phyloP scores from a whole-genome alignment of 2,113 vertebrate species.

The Narcine bancroftii region DNA sequence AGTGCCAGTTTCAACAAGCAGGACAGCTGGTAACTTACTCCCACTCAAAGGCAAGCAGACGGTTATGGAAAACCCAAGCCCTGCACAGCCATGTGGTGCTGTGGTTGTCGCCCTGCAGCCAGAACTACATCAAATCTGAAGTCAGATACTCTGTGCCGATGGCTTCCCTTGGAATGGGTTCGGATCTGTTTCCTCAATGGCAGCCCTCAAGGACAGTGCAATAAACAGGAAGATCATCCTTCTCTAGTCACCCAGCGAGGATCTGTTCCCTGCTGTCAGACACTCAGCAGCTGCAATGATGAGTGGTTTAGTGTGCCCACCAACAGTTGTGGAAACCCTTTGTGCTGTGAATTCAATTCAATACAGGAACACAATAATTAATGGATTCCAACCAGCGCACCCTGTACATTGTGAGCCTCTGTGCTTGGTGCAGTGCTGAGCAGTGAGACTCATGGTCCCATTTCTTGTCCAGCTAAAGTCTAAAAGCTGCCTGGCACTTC shows the following conservation, averaged over 20 bases:
- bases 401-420: neutral
- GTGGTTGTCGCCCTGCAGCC: too few species aligned
- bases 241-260: neutral
- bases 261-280: too few species aligned
- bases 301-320: neutral
- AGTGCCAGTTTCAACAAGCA: neutral
- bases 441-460: neutral
- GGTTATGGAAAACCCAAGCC: too few species aligned
- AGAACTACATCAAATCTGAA: neutral
- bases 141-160: neutral
- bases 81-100: too few species aligned
- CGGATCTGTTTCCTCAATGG: neutral
- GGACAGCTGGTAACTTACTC: neutral
- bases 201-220: conserved; percentile 2
- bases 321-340: neutral
- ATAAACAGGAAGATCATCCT: neutral
- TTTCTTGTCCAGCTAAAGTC: neutral
- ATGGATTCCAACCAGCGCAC: neutral
- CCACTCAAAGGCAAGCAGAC: neutral
- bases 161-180: neutral
- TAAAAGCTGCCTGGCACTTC: neutral
- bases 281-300: neutral
- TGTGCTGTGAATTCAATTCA: neutral
- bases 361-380: neutral
- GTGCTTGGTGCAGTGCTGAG: neutral